Percentiles rank a stretch among this genome's conserved stretches.
Conservation (phyloP, 2,113 vertebrate genomes). For the Phrynocephalus versicolor region DNA sequence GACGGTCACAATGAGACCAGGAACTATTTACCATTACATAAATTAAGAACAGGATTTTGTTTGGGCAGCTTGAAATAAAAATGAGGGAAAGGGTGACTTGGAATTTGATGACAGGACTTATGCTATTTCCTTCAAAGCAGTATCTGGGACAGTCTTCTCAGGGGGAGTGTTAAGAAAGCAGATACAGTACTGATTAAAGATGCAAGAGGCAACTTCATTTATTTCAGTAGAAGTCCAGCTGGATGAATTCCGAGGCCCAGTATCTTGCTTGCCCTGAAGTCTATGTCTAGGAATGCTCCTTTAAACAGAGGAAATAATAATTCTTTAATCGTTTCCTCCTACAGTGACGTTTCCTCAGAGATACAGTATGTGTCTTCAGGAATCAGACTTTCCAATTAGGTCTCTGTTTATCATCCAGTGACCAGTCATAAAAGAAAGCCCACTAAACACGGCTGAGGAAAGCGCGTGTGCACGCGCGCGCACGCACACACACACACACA, state of each 20-base stretch:
- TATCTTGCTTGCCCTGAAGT: neutral
- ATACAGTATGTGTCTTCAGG: too few relatives aligned
- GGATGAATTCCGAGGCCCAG: neutral
- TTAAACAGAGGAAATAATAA: too few relatives aligned
- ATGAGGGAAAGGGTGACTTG: constrained; percentile 24
- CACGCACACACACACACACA: too few relatives aligned
- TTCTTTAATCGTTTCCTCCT: too few relatives aligned
- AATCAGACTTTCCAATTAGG: too few relatives aligned
- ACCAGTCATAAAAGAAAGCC: too few relatives aligned
- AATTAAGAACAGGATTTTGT: constrained; percentile 52
- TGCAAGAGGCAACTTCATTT: neutral
- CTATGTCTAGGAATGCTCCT: neutral
- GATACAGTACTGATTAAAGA: neutral
- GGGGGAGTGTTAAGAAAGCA: constrained; percentile 5
- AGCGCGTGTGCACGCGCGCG: too few relatives aligned
- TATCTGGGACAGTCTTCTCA: constrained; percentile 18
- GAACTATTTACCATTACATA: constrained; percentile 65
- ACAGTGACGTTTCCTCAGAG: too few relatives aligned
- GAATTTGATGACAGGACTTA: constrained; percentile 43
- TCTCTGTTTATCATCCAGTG: too few relatives aligned
- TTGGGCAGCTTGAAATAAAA: constrained; percentile 45
- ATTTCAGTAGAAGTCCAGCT: neutral
- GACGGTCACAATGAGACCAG: constrained; percentile 58
- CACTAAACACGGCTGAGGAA: too few relatives aligned
- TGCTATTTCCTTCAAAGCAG: constrained; percentile 50